Evolutionary conservation across 2,888 invertebrate species (phyloP).

Genomic region (Phaonia tiefii): DNA sequence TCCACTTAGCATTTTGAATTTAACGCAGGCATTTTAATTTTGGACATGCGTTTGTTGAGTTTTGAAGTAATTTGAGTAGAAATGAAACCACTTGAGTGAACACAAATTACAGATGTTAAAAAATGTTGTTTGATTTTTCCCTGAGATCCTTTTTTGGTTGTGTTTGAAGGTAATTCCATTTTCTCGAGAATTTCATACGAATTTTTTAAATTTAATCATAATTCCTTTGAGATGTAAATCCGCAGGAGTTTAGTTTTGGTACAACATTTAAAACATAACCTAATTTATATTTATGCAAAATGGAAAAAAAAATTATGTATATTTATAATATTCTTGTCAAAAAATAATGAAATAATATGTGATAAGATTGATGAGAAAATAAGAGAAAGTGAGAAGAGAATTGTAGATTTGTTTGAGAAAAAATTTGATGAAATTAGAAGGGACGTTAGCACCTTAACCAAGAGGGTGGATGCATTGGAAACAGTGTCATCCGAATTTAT

Average conservation of each 20-base stretch:
- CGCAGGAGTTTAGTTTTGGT: conserved; percentile 10
- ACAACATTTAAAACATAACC: too few species aligned
- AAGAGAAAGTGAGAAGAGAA: too few species aligned
- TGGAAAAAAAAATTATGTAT: too few species aligned
- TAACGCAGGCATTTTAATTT: neutral
- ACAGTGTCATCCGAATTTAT: too few species aligned
- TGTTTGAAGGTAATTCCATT: conserved; percentile 71
- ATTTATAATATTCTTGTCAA: too few species aligned
- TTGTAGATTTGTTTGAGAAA: too few species aligned
- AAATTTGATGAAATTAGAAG: too few species aligned
- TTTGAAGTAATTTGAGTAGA: conserved; percentile 44
- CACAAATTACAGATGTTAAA: conserved; percentile 50
- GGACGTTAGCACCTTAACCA: too few species aligned
- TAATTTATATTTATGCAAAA: too few species aligned
- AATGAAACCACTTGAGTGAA: conserved; percentile 54
- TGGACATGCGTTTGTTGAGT: neutral
- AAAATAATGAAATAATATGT: too few species aligned
- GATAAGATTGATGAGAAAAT: too few species aligned
- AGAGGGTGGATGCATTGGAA: too few species aligned
- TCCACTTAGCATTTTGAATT: conserved; percentile 45
- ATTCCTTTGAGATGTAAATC: neutral
- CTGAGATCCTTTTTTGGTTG: neutral
- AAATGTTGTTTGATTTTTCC: conserved; percentile 6
- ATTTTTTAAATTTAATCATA: conserved; percentile 50
- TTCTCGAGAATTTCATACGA: conserved; percentile 73